A percentile compares a stretch with the other conserved stretches of the same genome.
phyloP scores from a whole-genome alignment of 2,113 vertebrate species.

The Electrona antarctica region DNA sequence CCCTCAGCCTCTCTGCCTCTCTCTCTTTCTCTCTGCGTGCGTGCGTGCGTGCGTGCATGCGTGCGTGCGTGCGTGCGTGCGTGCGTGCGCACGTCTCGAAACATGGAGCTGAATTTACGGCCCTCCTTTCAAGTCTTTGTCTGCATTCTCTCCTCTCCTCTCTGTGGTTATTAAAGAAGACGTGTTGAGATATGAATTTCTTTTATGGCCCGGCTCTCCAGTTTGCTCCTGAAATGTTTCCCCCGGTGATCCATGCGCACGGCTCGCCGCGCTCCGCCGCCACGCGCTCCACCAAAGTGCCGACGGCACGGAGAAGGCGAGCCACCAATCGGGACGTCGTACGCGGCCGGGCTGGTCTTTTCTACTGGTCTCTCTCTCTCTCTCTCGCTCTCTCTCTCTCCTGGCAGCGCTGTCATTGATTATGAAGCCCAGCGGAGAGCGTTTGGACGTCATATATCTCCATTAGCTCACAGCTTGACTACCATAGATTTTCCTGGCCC shows the following conservation, averaged over 20 bases:
- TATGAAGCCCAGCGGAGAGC: constrained; percentile 98
- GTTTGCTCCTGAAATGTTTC: constrained; percentile 88
- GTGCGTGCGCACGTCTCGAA: constrained; percentile 56
- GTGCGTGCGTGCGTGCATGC: no score
- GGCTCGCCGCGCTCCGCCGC: neutral
- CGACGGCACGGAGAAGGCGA: no score
- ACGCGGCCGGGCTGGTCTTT: no score
- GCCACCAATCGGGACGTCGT: no score
- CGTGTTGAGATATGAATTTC: constrained; percentile 94
- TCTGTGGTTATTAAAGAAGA: constrained; percentile 89
- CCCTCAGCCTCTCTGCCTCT: neutral
- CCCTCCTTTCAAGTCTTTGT: constrained; percentile 74
- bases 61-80: no score
- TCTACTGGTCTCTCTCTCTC: constrained; percentile 64
- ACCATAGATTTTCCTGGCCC: constrained; percentile 98
- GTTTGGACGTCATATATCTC: constrained; percentile 99
- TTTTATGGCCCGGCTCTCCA: constrained; percentile 89
- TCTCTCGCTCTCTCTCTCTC: constrained; percentile 92
- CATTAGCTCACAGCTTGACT: constrained; percentile 97
- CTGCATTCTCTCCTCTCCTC: constrained; percentile 33
- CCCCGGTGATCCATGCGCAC: constrained; percentile 76
- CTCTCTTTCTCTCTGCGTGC: no score
- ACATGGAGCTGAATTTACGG: constrained; percentile 71
- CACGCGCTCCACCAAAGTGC: no score
- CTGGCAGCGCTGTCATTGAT: constrained; percentile 96